Evolutionary conservation across 2,113 vertebrate genomes (phyloP).

Genomic region (Oreocharis arfaki): DNA sequence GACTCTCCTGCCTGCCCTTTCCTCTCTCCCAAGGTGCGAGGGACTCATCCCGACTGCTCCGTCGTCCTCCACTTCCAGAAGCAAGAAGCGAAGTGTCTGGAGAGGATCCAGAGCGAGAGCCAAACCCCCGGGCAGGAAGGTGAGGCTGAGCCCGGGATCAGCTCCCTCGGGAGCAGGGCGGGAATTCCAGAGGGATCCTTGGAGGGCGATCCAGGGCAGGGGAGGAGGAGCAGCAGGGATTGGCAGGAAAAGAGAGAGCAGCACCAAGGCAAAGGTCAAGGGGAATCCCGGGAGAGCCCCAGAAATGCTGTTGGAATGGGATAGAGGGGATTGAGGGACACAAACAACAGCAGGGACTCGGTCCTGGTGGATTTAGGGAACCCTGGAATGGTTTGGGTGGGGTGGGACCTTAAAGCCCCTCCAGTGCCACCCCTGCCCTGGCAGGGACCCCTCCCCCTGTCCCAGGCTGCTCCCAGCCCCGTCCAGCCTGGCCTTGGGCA

Average conservation of each 20-base stretch:
- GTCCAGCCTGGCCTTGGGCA: rapidly evolving
- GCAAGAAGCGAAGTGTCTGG: slow-evolving; percentile 11
- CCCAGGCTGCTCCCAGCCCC: neutral
- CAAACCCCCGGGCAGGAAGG: neutral
- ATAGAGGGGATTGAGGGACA: neutral
- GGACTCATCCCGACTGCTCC: slow-evolving; percentile 29
- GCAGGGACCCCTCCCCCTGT: neutral
- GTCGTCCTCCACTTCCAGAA: neutral
- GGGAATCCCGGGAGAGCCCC: neutral
- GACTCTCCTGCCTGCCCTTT: neutral
- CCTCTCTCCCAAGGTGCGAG: neutral
- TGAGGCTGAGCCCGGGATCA: neutral
- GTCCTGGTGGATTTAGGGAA: neutral
- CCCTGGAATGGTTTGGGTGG: neutral
- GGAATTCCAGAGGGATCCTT: neutral
- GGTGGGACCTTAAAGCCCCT: rapidly evolving
- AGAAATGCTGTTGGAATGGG: neutral
- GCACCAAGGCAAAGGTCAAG: neutral
- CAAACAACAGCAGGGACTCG: neutral
- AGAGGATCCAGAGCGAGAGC: neutral
- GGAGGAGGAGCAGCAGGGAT: neutral
- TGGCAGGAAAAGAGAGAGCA: neutral
- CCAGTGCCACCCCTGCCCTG: neutral
- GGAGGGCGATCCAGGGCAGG: rapidly evolving
- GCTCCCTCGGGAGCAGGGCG: neutral